phyloP scores from a whole-genome alignment of 2,113 vertebrate species.

The Trichomycterus rosablanca region DNA sequence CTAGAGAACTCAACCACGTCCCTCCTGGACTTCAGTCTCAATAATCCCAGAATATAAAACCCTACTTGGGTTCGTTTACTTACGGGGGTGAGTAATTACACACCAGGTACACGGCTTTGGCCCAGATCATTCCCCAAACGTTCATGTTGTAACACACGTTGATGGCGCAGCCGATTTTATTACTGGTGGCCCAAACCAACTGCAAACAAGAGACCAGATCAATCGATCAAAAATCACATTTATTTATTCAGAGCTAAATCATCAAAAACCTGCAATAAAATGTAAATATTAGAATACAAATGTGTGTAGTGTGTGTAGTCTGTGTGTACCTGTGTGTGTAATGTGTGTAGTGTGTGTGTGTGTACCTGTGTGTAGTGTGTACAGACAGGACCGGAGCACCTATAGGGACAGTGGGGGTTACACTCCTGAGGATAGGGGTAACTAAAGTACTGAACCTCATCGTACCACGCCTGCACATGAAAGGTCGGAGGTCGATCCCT shows the following conservation, averaged over 20 bases:
- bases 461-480: slow-evolving; percentile 97
- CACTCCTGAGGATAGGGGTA: slow-evolving; percentile 93
- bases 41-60: background rate
- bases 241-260: no score
- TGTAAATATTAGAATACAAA: no score
- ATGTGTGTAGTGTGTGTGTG: slow-evolving; percentile 82
- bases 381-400: slow-evolving; percentile 94
- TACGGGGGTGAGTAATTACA: slow-evolving; percentile 99
- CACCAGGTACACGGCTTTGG: slow-evolving; percentile 92
- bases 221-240: no score
- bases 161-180: slow-evolving; percentile 92
- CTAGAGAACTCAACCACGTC: no score
- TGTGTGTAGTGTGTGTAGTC: no score
- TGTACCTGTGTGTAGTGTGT: slow-evolving; percentile 97
- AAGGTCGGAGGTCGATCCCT: slow-evolving; percentile 94
- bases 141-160: slow-evolving; percentile 98
- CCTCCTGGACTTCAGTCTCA: no score
- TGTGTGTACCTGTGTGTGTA: slow-evolving; percentile 84
- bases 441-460: slow-evolving; percentile 90
- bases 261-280: no score
- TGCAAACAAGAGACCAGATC: slow-evolving; percentile 47
- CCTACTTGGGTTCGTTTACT: slow-evolving; percentile 49
- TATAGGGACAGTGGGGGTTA: slow-evolving; percentile 89
- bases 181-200: slow-evolving; percentile 97
- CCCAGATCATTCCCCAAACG: slow-evolving; percentile 98